These are phyloP conservation scores for Elaphurus davidianus DNA, from an alignment of 2,113 vertebrate genomes.

Conservation along the genomic window DNA sequence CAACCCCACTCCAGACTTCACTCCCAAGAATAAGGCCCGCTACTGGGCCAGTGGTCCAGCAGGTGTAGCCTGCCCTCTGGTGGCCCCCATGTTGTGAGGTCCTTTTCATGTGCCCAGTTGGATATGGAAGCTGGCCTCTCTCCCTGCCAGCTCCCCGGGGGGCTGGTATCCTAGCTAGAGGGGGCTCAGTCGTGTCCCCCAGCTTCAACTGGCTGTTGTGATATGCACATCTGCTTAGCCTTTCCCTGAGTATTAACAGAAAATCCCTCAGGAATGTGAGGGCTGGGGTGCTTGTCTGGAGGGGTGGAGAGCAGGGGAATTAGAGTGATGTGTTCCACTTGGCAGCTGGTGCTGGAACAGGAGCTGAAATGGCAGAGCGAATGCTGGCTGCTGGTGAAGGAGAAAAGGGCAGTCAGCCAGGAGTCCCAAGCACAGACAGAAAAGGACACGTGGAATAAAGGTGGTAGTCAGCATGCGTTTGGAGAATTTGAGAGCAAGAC, in stretches of 20 bases:
- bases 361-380: not conserved
- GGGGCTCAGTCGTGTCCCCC: not conserved
- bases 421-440: not conserved
- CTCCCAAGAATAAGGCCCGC: not conserved
- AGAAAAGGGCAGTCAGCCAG: not conserved
- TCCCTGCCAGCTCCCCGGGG: not conserved
- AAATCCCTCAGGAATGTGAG: not conserved
- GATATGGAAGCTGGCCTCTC: not conserved
- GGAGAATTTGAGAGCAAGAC: not conserved
- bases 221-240: not conserved
- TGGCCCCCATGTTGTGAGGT: not conserved
- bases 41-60: not conserved
- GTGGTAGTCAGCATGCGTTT: not conserved
- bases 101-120: not conserved
- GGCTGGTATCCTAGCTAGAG: not conserved
- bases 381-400: not conserved
- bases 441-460: not conserved
- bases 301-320: not conserved
- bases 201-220: not conserved
- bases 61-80: slow-evolving; percentile 55
- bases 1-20: not conserved
- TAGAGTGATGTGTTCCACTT: not conserved
- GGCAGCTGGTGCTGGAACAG: not conserved
- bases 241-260: not conserved
- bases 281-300: not conserved